Conservation (phyloP, 2,888 invertebrate species). For the Aleiodes testaceus region DNA sequence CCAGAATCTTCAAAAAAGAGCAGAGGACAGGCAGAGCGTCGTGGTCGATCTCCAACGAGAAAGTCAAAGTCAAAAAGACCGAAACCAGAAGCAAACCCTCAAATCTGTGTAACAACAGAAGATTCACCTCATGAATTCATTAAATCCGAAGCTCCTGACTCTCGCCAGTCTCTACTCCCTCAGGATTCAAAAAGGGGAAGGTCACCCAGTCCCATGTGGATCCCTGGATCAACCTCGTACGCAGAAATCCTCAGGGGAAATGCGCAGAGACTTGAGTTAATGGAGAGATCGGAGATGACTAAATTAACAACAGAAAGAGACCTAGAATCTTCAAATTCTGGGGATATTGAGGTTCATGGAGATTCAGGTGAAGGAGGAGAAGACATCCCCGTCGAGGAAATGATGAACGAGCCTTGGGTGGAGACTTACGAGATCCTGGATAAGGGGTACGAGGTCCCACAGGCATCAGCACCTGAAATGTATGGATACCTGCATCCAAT, state of each 20-base stretch:
- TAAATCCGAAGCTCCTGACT: slow-evolving; percentile 36
- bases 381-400: slow-evolving; percentile 23
- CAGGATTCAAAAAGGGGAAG: slow-evolving; percentile 72
- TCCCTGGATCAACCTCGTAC: slow-evolving; percentile 83
- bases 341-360: not conserved
- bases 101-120: slow-evolving; percentile 49
- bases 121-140: slow-evolving; percentile 29
- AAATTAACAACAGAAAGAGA: slow-evolving; percentile 27
- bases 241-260: slow-evolving; percentile 84
- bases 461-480: slow-evolving; percentile 61
- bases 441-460: slow-evolving; percentile 42
- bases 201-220: slow-evolving; percentile 83
- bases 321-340: no score
- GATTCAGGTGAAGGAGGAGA: slow-evolving; percentile 30
- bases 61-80: slow-evolving; percentile 48
- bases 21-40: slow-evolving; percentile 59
- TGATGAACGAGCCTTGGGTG: slow-evolving; percentile 56
- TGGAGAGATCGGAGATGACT: slow-evolving; percentile 14
- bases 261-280: slow-evolving; percentile 1
- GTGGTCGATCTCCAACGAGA: slow-evolving; percentile 75
- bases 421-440: slow-evolving; percentile 54
- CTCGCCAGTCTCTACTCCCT: slow-evolving; percentile 54
- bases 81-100: slow-evolving; percentile 47
- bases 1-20: not conserved
- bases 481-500: slow-evolving; percentile 74